Evolutionary conservation across 2,888 invertebrate genomes (phyloP).

Genomic region (Drosophila neonasuta): DNA sequence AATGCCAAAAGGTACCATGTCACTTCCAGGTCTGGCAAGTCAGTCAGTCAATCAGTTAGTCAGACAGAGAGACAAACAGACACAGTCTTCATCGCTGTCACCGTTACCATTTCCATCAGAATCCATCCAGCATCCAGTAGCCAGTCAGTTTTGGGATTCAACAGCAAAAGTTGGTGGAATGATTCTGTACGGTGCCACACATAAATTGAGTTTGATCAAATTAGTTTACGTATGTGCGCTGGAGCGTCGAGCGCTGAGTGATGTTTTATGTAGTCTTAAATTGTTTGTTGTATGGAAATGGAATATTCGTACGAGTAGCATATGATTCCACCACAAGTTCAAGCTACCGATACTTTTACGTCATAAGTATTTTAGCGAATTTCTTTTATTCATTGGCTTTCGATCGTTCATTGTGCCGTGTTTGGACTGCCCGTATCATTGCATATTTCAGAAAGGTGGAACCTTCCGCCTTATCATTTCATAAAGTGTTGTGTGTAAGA

Average conservation of each 20-base stretch:
- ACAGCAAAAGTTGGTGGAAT: constrained; percentile 16
- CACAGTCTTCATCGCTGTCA: constrained; percentile 4
- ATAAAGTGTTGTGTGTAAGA: too few relatives aligned
- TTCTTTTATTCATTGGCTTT: too few relatives aligned
- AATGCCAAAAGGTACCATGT: constrained; percentile 68
- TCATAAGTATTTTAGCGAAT: too few relatives aligned
- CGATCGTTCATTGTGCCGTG: too few relatives aligned
- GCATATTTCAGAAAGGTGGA: too few relatives aligned
- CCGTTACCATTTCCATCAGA: constrained; percentile 1
- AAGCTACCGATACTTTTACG: too few relatives aligned
- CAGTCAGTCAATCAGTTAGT: constrained; percentile 26
- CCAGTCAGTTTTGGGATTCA: constrained; percentile 15
- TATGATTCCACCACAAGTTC: not conserved
- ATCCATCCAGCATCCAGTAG: not conserved
- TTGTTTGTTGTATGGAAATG: constrained; percentile 36
- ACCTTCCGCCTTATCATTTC: too few relatives aligned
- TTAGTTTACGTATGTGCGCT: constrained; percentile 58
- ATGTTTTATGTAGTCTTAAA: constrained; percentile 47
- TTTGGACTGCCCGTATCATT: too few relatives aligned
- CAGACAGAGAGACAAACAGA: constrained; percentile 2
- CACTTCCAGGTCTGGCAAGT: constrained; percentile 37
- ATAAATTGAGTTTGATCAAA: constrained; percentile 71
- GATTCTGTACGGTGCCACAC: constrained; percentile 32
- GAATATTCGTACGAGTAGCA: not conserved
- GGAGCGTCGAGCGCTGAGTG: constrained; percentile 35